A percentile compares a stretch with the other conserved stretches of the same genome.
Conservation (phyloP, 37 sponge, comb jelly and placozoan species). For the Crambe crambe region DNA sequence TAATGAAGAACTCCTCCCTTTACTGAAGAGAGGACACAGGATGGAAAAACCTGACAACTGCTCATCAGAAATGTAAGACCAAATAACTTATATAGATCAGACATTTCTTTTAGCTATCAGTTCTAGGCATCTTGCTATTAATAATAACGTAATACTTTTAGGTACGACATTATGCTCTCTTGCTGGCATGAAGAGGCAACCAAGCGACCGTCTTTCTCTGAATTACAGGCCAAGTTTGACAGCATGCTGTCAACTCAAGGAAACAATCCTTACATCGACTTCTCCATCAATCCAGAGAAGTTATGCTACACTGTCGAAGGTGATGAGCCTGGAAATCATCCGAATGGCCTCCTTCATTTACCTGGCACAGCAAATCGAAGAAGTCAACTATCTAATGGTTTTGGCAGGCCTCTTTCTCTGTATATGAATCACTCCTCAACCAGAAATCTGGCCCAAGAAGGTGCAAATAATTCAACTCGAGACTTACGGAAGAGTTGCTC, state of each 20-base stretch:
- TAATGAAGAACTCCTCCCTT: slow-evolving; percentile 61
- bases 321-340: background rate
- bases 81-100: no score
- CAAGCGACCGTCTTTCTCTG: slow-evolving; percentile 40
- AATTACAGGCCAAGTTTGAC: slow-evolving; percentile 34
- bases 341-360: background rate
- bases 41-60: slow-evolving; percentile 89
- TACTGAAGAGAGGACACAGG: slow-evolving; percentile 64
- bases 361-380: background rate
- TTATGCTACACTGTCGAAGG: slow-evolving; percentile 36
- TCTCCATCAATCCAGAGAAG: slow-evolving; percentile 33
- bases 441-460: background rate
- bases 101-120: background rate
- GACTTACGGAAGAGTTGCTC: no score
- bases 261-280: slow-evolving; percentile 41
- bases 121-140: background rate
- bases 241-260: slow-evolving; percentile 9
- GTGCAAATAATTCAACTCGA: background rate
- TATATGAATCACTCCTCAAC: background rate
- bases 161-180: slow-evolving; percentile 62
- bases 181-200: slow-evolving; percentile 53
- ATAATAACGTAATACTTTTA: slow-evolving; percentile 1
- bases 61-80: slow-evolving; percentile 64
- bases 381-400: background rate
- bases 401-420: background rate